These are phyloP conservation scores for Oreocharis arfaki DNA, from an alignment of 2,113 vertebrate genomes.

Conservation along the genomic window DNA sequence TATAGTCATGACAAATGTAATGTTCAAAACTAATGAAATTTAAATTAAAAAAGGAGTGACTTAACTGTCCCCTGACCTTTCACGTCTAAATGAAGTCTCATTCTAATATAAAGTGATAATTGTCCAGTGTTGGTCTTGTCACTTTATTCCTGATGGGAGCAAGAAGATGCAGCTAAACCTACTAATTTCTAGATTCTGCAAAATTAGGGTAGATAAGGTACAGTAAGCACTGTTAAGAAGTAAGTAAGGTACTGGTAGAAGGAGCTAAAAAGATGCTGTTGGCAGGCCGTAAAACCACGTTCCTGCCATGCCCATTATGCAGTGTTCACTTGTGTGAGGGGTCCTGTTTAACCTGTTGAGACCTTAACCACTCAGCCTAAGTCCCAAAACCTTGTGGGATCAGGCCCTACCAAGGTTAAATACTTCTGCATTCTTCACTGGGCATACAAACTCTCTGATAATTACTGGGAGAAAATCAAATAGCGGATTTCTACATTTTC, in stretches of 20 bases:
- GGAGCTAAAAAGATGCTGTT: not conserved
- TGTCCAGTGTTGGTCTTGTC: conserved; percentile 12
- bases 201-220: not conserved
- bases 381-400: not conserved
- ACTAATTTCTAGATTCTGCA: not conserved
- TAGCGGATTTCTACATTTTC: not conserved
- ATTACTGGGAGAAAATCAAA: conserved; percentile 29
- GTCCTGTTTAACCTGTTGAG: not conserved
- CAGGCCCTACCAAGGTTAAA: not conserved
- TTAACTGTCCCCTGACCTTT: conserved; percentile 40
- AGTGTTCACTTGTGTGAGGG: not conserved
- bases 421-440: not conserved
- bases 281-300: not conserved
- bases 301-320: not conserved
- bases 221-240: not conserved
- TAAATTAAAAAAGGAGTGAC: conserved; percentile 47
- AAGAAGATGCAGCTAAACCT: not conserved
- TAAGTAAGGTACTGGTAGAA: not conserved
- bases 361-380: not conserved
- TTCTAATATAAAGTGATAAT: conserved; percentile 43
- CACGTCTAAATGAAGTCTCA: not conserved
- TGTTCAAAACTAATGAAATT: conserved; percentile 53
- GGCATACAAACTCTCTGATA: not conserved
- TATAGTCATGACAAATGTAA: conserved; percentile 27
- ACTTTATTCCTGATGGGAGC: not conserved